Conservation (phyloP, 2,797 vertebrate species). For the Acestrorhynchus altus region DNA sequence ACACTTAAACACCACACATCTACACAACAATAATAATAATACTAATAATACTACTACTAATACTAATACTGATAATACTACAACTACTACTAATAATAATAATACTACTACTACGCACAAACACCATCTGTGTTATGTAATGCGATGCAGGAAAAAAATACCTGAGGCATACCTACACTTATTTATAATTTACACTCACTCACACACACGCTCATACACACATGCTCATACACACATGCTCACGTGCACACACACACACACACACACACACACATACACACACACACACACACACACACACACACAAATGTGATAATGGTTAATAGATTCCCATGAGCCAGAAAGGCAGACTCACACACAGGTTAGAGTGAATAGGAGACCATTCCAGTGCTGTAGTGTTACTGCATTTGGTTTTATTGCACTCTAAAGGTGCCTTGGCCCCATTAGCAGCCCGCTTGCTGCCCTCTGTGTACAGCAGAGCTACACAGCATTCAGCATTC, state of each 20-base stretch:
- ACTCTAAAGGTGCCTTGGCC: constrained; percentile 27
- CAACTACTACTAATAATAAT: no score
- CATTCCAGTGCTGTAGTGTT: constrained; percentile 11
- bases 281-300: constrained; percentile 13
- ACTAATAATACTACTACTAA: no score
- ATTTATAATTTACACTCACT: constrained; percentile 50
- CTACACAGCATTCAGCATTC: constrained; percentile 1
- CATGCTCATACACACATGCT: constrained; percentile 11
- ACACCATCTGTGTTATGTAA: constrained; percentile 48
- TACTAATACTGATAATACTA: no score
- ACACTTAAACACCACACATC: constrained; percentile 37
- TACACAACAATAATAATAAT: no score
- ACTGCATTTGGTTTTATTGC: constrained; percentile 26
- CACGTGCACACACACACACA: constrained; percentile 8
- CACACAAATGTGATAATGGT: constrained; percentile 44
- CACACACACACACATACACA: constrained; percentile 11
- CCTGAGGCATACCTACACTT: constrained; percentile 46
- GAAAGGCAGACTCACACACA: constrained; percentile 45
- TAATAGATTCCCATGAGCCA: constrained; percentile 45
- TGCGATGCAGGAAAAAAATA: constrained; percentile 51
- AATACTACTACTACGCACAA: no score
- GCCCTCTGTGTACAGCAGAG: constrained; percentile 14
- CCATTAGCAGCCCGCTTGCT: constrained; percentile 37
- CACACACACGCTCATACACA: constrained; percentile 5
- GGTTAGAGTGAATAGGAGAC: constrained; percentile 35